phyloP scores from a whole-genome alignment of 35 echinoderm and acorn worm species.

The Nesometra sesokonis region DNA sequence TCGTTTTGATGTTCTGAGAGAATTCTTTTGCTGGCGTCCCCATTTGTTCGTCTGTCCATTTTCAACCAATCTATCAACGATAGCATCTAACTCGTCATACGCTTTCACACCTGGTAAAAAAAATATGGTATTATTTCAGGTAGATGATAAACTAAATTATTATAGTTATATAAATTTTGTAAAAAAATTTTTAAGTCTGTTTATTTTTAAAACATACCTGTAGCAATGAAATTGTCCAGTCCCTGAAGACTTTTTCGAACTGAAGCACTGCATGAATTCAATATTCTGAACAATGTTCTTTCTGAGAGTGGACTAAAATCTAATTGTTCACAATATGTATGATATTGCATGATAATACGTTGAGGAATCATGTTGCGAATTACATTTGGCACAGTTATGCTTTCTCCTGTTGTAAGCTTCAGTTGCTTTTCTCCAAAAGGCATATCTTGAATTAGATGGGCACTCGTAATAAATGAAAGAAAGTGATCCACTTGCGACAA shows the following conservation, averaged over 20 bases:
- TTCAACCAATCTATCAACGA: neutral
- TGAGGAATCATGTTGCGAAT: slow-evolving; percentile 14
- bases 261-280: neutral
- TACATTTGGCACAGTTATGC: slow-evolving; percentile 2
- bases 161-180: too few species aligned
- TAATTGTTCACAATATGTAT: neutral
- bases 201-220: neutral
- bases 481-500: too few species aligned
- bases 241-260: neutral
- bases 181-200: too few species aligned
- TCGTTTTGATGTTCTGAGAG: neutral
- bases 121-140: too few species aligned
- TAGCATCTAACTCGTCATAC: neutral
- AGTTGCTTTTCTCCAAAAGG: slow-evolving; percentile 23
- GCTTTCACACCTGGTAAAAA: slow-evolving; percentile 5
- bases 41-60: neutral
- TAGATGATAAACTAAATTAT: too few species aligned
- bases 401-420: slow-evolving; percentile 20
- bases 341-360: slow-evolving; percentile 19
- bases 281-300: neutral
- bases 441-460: slow-evolving; percentile 25
- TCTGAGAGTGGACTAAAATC: neutral
- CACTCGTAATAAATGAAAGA: slow-evolving; percentile 6
- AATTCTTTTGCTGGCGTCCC: neutral
- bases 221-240: neutral